Evolutionary conservation across 2,797 vertebrate species (phyloP).

Genomic region (Danio albolineatus): DNA sequence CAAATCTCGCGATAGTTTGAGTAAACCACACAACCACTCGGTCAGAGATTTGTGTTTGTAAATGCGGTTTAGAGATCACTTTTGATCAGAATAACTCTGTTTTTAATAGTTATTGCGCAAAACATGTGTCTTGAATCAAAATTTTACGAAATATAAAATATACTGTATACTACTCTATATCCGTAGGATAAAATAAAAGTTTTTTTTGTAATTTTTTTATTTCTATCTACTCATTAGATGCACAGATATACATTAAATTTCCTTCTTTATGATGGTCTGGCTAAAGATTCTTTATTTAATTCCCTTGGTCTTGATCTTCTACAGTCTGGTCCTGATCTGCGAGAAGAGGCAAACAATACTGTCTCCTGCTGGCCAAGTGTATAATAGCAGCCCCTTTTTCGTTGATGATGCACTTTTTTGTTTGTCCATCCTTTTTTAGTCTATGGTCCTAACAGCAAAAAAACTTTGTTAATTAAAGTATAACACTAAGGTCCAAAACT

Average conservation of each 20-base stretch:
- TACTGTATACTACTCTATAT: background rate
- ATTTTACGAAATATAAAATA: background rate
- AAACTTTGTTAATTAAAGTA: background rate
- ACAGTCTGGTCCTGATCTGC: too few relatives aligned
- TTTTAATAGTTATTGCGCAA: too few relatives aligned
- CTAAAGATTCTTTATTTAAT: too few relatives aligned
- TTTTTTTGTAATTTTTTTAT: background rate
- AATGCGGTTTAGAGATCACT: background rate
- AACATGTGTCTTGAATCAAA: too few relatives aligned
- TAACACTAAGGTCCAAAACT: background rate
- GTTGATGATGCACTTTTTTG: background rate
- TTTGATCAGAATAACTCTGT: too few relatives aligned
- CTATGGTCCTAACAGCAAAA: too few relatives aligned
- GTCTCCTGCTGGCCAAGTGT: conserved; percentile 29
- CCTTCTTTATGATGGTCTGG: background rate
- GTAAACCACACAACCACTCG: background rate
- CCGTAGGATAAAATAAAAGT: too few relatives aligned
- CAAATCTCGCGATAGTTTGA: conserved; percentile 48
- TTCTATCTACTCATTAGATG: background rate
- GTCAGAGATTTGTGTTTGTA: background rate
- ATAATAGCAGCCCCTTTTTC: background rate
- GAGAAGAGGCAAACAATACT: conserved; percentile 4
- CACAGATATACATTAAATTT: background rate
- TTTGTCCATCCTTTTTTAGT: too few relatives aligned
- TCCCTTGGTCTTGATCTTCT: background rate